Base-by-base conservation (phyloP, 2,797 vertebrate species). In the Hipposideros larvatus region DNA sequence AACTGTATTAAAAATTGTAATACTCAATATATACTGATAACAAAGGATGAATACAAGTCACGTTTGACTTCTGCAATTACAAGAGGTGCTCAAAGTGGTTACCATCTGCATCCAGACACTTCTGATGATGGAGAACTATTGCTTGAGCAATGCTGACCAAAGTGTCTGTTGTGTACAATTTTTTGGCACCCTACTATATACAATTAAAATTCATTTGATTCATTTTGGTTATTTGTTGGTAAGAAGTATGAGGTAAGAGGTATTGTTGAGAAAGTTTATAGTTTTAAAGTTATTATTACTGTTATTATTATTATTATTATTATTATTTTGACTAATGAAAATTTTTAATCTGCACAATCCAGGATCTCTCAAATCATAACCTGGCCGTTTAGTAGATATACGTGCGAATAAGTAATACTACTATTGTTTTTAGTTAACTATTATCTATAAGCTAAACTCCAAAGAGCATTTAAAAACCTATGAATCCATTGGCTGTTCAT, bases 211-310 rank as follows among this genome's bases (percentile, higher is more conserved):
- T 79, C n/a, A 65, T 11, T 26, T 1, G 2, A 68, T 78, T 46
- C 19, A 93, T 31, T 96, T 94, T 92, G 37, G 19, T 93, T 63
- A 70, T 28, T 83, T 91, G 31, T 77, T 85, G 14, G 2, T 94
- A 80, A 80, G 66, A 68, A 71, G 48, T 80, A 37, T 80, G 79
- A 75, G 16, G 10, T 85, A 70, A 86, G 37, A 92, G 37, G 4
- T 85, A 63, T 80, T 84, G 22, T 31, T 43, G 15, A 71, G 66
- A 79, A 79, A 34, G 1, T 34, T 87, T 59, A n/a, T 16, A 89
- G 51, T 89, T 95, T 70, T 68, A 89, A 94, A 46, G 11, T 83
- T 79, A 86, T 31, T 88, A 41, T 34, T 94, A 15, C 11, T 80
- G 26, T 31, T 88, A 34, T 48, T 94, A 26, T 13, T 80, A 31